Evolutionary conservation across 2,797 vertebrate species (phyloP).

Genomic region (Cyprinodon diabolis): DNA sequence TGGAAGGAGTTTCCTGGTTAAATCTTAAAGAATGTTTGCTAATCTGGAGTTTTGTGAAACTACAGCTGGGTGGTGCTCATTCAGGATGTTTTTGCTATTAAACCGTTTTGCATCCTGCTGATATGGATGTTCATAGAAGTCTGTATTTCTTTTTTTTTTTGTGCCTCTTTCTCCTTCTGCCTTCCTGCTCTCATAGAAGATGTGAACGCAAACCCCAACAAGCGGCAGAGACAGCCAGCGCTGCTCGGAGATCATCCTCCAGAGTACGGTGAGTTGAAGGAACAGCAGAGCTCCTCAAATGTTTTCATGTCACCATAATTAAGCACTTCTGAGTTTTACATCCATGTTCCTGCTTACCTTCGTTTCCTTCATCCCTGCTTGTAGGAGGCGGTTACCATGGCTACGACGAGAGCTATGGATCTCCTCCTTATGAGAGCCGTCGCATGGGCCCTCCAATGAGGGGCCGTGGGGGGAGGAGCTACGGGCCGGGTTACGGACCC

Average conservation of each 20-base stretch:
- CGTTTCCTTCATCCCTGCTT: slow-evolving; percentile 13
- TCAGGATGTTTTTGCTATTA: not conserved
- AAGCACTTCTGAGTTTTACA: not conserved
- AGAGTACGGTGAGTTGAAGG: slow-evolving; percentile 86
- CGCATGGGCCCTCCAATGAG: slow-evolving; percentile 91
- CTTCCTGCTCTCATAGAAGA: slow-evolving; percentile 64
- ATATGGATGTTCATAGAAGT: not conserved
- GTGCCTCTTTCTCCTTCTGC: slow-evolving; percentile 20
- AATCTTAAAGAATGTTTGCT: slow-evolving; percentile 32
- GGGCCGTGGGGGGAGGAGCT: slow-evolving; percentile 86
- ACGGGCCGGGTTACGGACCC: slow-evolving; percentile 86
- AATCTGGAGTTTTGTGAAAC: slow-evolving; percentile 6
- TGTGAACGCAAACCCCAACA: slow-evolving; percentile 88
- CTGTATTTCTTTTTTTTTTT: not conserved
- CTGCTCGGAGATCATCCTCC: slow-evolving; percentile 93
- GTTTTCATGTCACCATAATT: not conserved
- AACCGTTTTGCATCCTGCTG: slow-evolving; percentile 1
- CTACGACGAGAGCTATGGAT: slow-evolving; percentile 92
- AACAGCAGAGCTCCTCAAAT: no score
- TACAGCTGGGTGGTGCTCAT: not conserved
- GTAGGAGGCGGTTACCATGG: slow-evolving; percentile 84
- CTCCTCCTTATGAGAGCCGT: slow-evolving; percentile 88
- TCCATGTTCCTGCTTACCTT: not conserved
- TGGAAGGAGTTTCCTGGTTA: not conserved
- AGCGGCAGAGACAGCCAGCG: slow-evolving; percentile 93